Conservation (phyloP, 2,888 invertebrate genomes). For the Andrena flavipes region DNA sequence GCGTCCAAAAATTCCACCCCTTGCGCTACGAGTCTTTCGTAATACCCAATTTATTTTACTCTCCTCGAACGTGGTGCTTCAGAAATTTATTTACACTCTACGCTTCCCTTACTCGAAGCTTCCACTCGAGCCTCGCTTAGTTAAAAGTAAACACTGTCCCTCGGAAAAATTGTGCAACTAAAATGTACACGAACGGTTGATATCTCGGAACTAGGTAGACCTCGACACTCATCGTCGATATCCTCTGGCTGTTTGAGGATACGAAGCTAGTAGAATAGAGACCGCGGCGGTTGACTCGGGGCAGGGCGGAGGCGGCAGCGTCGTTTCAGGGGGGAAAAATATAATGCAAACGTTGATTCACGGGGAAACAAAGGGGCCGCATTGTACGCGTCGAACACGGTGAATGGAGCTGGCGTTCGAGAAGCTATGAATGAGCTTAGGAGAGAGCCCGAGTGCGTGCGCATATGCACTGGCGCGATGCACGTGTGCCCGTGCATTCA, state of each 20-base stretch:
- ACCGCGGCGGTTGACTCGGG: background rate
- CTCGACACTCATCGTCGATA: background rate
- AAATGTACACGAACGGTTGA: too few relatives aligned
- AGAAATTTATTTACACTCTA: background rate
- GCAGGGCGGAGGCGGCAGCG: background rate
- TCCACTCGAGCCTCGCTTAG: too few relatives aligned
- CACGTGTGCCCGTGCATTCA: constrained; percentile 1
- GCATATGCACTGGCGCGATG: constrained; percentile 22
- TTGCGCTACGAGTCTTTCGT: background rate
- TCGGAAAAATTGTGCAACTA: background rate
- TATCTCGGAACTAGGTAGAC: background rate
- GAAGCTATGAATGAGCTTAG: constrained; percentile 78
- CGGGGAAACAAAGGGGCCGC: constrained; percentile 38
- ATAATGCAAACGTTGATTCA: constrained; percentile 56
- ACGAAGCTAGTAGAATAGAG: background rate
- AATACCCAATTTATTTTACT: background rate
- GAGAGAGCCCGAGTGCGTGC: constrained; percentile 37
- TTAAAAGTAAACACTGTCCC: background rate
- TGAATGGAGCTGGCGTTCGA: constrained; percentile 66
- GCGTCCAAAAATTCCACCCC: background rate
- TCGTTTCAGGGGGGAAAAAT: constrained; percentile 14
- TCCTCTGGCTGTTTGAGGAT: background rate
- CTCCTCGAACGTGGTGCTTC: background rate
- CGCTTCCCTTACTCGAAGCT: background rate
- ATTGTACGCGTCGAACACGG: constrained; percentile 55